Evolutionary conservation across 2,888 invertebrate species (phyloP), one percentile per base, ranked within the genome.

Genomic region (Sepioteuthis lessoniana): DNA sequence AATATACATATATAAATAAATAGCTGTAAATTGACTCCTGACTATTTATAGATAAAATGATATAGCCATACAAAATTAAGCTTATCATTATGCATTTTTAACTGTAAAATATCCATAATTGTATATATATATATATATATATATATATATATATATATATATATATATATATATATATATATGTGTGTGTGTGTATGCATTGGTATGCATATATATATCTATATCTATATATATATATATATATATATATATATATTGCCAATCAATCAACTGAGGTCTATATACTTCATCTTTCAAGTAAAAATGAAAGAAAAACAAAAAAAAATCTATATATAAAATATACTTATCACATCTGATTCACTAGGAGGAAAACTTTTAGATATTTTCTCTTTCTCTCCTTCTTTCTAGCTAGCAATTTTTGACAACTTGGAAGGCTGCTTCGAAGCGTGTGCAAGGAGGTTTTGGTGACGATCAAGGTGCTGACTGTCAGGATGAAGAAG

Each of bases 81-180:
- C 7, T 3, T 76, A 76, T 13, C 13, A 35, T n/a, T 76, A 16
- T 76, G 19, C 16, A n/a, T 76, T n/a, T 10, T 16, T 35, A n/a
- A n/a, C 13, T 76, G 10, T 3, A 76, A 76, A 76, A 76, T 76
- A 76, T 16, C 76, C n/a, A 76, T 35, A 16, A n/a, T n/a, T 76
- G n/a, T 76, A 76, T 76, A 76, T n/a, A 76, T 76, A 76, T 76
- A 76, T 76, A 76, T 76, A n/a, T n/a, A n/a, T n/a, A n/a, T n/a
- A 60, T 76, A n/a, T 76, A n/a, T 76, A 8, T 76, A 8, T 76
- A 8, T 76, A 8, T 76, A 19, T 76, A 19, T 76, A 10, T 76
- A 13, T 76, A 4, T 76, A 31, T 60, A 31, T n/a, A 76, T 76
- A 76, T 76, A 76, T 76, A 76, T 76, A 76, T 76, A 31, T 76